These are phyloP conservation scores for Malurus elegans DNA, from an alignment of 2,113 vertebrate genomes.

Conservation along the genomic window DNA sequence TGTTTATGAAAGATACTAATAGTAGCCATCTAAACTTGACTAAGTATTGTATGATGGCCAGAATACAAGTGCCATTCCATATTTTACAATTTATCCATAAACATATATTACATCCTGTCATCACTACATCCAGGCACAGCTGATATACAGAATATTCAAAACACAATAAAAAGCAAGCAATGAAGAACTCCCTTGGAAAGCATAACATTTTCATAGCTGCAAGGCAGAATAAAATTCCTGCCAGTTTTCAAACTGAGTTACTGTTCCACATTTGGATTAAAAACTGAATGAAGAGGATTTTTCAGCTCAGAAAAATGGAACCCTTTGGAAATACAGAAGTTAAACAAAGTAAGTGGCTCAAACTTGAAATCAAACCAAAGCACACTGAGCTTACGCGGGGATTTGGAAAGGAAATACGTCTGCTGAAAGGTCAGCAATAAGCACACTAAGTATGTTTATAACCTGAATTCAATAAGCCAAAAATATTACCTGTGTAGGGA, in stretches of 20 bases:
- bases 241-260: not conserved
- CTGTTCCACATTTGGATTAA: not conserved
- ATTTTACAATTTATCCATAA: not conserved
- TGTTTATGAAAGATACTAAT: not conserved
- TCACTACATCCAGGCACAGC: not conserved
- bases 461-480: not conserved
- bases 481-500: slow-evolving; percentile 87
- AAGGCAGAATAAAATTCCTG: not conserved
- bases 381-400: not conserved
- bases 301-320: not conserved
- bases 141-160: not conserved
- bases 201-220: not conserved
- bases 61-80: not conserved
- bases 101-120: not conserved
- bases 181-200: not conserved
- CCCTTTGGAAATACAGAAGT: not conserved
- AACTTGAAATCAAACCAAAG: not conserved
- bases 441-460: not conserved
- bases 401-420: not conserved
- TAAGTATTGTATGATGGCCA: not conserved
- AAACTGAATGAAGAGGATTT: not conserved
- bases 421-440: not conserved
- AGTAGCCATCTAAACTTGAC: not conserved
- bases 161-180: not conserved
- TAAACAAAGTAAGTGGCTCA: not conserved